phyloP scores from a whole-genome alignment of 2,888 invertebrate species.

The Lobophora halterata region DNA sequence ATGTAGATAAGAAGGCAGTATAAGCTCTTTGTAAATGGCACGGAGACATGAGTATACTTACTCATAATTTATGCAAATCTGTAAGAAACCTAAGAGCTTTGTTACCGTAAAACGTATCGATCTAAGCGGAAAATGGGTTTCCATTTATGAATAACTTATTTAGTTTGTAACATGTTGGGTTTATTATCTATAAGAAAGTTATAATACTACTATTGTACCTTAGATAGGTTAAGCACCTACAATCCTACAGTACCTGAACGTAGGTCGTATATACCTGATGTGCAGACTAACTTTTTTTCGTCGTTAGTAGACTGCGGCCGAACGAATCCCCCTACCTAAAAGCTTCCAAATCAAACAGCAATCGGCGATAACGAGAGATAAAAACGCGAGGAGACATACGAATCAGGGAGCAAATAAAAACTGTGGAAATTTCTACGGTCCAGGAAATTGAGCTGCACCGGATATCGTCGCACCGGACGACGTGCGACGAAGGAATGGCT shows the following conservation, averaged over 20 bases:
- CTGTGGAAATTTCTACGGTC: constrained; percentile 58
- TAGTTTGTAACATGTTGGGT: neutral
- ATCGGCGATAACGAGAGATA: constrained; percentile 23
- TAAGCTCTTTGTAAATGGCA: no score
- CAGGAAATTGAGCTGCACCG: constrained; percentile 78
- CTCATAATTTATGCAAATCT: constrained; percentile 8
- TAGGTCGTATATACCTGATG: no score
- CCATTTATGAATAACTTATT: constrained; percentile 9
- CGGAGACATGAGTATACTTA: no score
- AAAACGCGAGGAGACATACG: constrained; percentile 38
- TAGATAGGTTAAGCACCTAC: no score
- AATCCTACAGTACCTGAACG: no score
- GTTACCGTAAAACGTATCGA: constrained; percentile 4
- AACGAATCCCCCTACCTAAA: no score
- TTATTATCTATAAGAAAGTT: no score
- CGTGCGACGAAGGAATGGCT: constrained; percentile 69
- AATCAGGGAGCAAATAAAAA: constrained; percentile 65
- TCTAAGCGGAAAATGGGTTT: constrained; percentile 4
- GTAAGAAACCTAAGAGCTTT: constrained; percentile 9
- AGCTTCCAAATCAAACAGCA: constrained; percentile 17
- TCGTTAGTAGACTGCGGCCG: no score
- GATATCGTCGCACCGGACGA: constrained; percentile 76
- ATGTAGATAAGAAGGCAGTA: no score
- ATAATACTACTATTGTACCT: no score
- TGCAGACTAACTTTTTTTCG: no score